These are phyloP conservation scores for Nothura maculosa DNA, from an alignment of 2,797 vertebrate genomes.

Conservation along the genomic window DNA sequence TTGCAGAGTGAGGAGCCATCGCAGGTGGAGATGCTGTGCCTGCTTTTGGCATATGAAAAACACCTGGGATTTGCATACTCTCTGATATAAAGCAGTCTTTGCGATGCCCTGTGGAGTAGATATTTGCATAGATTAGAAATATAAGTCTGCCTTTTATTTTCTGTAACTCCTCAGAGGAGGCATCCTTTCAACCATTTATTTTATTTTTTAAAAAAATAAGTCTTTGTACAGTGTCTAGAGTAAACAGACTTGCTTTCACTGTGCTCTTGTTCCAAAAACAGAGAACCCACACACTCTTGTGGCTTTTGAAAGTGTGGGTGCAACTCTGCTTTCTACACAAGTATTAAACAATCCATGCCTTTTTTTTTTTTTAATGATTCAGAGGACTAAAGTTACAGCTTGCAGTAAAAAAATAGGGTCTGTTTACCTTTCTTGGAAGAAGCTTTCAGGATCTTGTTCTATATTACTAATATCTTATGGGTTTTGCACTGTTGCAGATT, in stretches of 20 bases:
- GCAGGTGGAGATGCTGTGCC: slow-evolving; percentile 49
- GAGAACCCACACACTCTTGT: slow-evolving; percentile 32
- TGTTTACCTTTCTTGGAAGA: neutral
- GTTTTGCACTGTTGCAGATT: neutral
- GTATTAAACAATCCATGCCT: neutral
- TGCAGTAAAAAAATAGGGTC: neutral
- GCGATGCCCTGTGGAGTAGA: slow-evolving; percentile 65
- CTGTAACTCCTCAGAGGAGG: slow-evolving; percentile 48
- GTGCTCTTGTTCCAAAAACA: slow-evolving; percentile 57
- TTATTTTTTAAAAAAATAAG: slow-evolving; percentile 36
- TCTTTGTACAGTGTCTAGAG: slow-evolving; percentile 72
- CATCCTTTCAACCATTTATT: slow-evolving; percentile 66
- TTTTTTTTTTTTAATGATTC: neutral
- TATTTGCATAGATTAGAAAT: slow-evolving; percentile 77
- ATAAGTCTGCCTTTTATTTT: slow-evolving; percentile 77
- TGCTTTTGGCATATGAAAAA: slow-evolving; percentile 57
- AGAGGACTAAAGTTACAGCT: neutral
- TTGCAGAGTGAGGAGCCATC: slow-evolving; percentile 12
- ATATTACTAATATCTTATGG: neutral
- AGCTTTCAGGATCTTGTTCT: neutral
- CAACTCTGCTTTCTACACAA: neutral
- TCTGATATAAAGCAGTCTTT: slow-evolving; percentile 70
- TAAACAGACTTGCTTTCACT: slow-evolving; percentile 73
- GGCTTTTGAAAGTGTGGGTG: slow-evolving; percentile 50
- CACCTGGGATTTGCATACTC: slow-evolving; percentile 65